These are phyloP conservation scores for Notechis scutatus DNA, from an alignment of 2,113 vertebrate species.

Conservation along the genomic window DNA sequence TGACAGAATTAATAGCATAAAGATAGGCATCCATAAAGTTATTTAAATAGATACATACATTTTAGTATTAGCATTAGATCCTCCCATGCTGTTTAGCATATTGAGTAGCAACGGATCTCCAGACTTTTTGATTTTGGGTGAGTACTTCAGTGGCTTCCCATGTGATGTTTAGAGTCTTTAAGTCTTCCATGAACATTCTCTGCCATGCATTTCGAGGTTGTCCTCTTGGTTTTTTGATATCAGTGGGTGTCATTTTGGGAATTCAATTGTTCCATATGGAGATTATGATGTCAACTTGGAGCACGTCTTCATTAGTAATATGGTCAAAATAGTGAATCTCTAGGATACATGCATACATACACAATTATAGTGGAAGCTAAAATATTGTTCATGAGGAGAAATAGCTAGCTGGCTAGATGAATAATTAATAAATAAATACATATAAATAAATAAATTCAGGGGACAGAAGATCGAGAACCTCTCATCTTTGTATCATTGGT, in stretches of 20 bases:
- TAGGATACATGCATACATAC: background rate
- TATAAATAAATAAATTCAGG: background rate
- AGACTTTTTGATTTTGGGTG: background rate
- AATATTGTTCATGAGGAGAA: background rate
- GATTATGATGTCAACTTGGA: background rate
- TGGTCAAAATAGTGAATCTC: background rate
- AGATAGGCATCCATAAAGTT: background rate
- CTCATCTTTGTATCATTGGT: background rate
- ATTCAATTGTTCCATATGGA: background rate
- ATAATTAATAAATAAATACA: background rate
- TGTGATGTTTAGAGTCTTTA: background rate
- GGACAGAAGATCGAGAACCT: background rate
- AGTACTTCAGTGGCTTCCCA: background rate
- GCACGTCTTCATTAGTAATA: background rate
- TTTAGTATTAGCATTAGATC: background rate
- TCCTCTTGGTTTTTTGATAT: background rate
- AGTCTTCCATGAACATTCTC: background rate
- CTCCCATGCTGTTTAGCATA: background rate
- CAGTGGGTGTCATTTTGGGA: background rate
- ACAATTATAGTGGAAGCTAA: background rate
- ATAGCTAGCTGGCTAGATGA: background rate
- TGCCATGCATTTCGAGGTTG: background rate
- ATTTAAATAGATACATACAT: background rate
- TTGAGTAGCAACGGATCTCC: background rate
- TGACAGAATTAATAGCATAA: background rate